Evolutionary conservation across 92 coral and sea anemone species (phyloP).

Genomic region (Parazoanthus swiftii): DNA sequence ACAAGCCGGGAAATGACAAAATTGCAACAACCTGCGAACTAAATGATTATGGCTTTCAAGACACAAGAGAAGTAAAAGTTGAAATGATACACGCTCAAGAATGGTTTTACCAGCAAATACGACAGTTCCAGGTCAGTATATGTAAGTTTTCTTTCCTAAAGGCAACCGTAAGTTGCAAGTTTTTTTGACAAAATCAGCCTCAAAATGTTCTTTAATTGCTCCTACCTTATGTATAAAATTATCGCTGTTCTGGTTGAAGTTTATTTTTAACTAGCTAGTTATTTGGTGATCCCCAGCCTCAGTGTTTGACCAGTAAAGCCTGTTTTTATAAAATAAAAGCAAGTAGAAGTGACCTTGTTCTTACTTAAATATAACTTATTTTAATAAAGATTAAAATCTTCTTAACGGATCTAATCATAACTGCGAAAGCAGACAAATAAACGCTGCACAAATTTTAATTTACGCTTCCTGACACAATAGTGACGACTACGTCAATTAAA

Average conservation of each 20-base stretch:
- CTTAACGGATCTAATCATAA: neutral
- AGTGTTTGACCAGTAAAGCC: too few species aligned
- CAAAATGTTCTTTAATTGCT: too few species aligned
- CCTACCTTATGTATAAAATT: too few species aligned
- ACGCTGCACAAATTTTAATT: neutral
- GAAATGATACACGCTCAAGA: neutral
- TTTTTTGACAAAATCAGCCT: neutral
- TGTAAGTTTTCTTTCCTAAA: neutral
- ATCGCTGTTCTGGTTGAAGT: too few species aligned
- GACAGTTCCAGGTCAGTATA: neutral
- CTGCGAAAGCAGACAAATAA: neutral
- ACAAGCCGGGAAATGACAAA: neutral
- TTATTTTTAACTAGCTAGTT: too few species aligned
- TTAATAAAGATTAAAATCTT: neutral
- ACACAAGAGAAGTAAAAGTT: too few species aligned
- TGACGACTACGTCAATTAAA: neutral
- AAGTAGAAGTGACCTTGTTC: neutral
- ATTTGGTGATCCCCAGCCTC: neutral
- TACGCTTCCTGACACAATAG: neutral
- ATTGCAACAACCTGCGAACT: neutral
- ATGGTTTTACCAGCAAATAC: neutral
- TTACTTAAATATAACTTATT: neutral
- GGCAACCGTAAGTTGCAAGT: neutral
- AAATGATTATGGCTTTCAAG: neutral
- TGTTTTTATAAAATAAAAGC: neutral